Evolutionary conservation across 2,113 vertebrate species (phyloP).

Genomic region (Neomonachus schauinslandi): DNA sequence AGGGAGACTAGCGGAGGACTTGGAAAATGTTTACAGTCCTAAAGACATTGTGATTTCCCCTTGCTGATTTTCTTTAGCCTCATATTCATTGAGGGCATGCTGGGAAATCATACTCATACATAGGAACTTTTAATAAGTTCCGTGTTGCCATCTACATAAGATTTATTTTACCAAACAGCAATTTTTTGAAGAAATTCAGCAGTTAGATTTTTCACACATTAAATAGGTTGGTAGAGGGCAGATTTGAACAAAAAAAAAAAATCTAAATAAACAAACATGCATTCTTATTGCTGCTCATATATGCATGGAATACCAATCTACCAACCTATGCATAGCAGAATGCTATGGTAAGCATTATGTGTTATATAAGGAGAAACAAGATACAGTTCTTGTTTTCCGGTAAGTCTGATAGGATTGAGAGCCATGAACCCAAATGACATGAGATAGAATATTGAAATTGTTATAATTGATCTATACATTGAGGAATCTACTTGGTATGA

Average conservation of each 20-base stretch:
- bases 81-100: not conserved
- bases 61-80: constrained; percentile 49
- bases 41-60: constrained; percentile 39
- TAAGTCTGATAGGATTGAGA: not conserved
- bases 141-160: not conserved
- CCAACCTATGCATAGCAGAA: not conserved
- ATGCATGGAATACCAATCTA: not conserved
- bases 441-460: not conserved
- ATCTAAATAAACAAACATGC: not conserved
- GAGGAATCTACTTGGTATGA: not conserved
- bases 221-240: constrained; percentile 31
- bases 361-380: not conserved
- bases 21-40: constrained; percentile 54
- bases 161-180: constrained; percentile 42
- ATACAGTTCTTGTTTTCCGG: not conserved
- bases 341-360: not conserved
- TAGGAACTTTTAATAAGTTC: constrained; percentile 62
- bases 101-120: constrained; percentile 27
- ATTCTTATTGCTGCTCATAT: not conserved
- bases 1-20: constrained; percentile 50
- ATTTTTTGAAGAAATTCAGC: not conserved
- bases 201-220: not conserved
- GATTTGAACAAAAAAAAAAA: constrained; percentile 42
- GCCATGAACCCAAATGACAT: not conserved
- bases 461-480: not conserved